Conservation (phyloP, 1,140 invertebrate species). For the Microplitis demolitor region DNA sequence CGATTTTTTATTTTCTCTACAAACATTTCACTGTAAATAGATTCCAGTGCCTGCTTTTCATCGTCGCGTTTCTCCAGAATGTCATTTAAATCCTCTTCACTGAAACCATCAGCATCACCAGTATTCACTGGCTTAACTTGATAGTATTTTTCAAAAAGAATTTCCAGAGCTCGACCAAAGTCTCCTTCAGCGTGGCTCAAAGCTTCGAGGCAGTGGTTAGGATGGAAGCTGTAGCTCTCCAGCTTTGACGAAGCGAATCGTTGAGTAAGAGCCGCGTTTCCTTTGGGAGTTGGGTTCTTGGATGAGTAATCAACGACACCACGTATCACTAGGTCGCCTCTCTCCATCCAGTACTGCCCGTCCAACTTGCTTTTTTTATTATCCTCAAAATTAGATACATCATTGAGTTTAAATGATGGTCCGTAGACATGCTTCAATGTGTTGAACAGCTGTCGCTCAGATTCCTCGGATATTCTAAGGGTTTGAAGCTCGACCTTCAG, state of each 20-base stretch:
- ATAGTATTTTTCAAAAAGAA: constrained; percentile 74
- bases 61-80: constrained; percentile 68
- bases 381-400: constrained; percentile 57
- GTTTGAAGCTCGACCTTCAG: constrained; percentile 76
- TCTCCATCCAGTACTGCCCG: constrained; percentile 75
- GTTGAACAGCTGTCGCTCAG: constrained; percentile 72
- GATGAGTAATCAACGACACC: constrained; percentile 71
- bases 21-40: constrained; percentile 74
- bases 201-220: constrained; percentile 74
- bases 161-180: constrained; percentile 69
- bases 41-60: constrained; percentile 74
- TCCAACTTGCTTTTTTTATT: constrained; percentile 70
- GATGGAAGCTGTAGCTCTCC: constrained; percentile 72
- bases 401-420: constrained; percentile 61
- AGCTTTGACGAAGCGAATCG: constrained; percentile 73
- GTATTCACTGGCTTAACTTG: constrained; percentile 50
- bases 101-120: constrained; percentile 32
- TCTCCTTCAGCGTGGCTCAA: constrained; percentile 67
- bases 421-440: constrained; percentile 74
- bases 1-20: constrained; percentile 68
- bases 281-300: constrained; percentile 58
- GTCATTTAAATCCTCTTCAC: constrained; percentile 59
- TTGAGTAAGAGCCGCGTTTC: constrained; percentile 66
- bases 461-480: constrained; percentile 67
- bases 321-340: constrained; percentile 73